phyloP scores from a whole-genome alignment of 2,797 vertebrate species.

The Sebastes glaucus region DNA sequence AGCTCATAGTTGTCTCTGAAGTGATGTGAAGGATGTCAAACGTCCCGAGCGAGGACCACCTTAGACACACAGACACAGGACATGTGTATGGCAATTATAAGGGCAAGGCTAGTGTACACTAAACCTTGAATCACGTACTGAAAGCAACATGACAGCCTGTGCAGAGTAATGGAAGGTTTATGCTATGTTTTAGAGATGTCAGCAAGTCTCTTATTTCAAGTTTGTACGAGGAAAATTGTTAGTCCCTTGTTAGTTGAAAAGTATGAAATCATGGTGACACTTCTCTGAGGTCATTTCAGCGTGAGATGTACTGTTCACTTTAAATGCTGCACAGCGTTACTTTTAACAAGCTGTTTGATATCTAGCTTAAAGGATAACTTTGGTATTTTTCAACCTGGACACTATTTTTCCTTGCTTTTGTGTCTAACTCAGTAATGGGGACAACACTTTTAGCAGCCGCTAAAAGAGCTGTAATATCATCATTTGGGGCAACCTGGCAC shows the following conservation, averaged over 20 bases:
- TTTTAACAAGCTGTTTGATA: not conserved
- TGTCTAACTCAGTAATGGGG: too few species aligned
- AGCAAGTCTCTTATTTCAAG: constrained; percentile 1
- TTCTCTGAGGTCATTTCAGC: not conserved
- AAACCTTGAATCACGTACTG: not conserved
- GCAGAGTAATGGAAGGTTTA: not conserved
- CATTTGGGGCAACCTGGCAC: too few species aligned
- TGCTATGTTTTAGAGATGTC: not conserved
- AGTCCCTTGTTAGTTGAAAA: not conserved
- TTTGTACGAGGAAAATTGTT: not conserved
- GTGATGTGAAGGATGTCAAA: not conserved
- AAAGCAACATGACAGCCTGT: not conserved
- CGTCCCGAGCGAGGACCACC: not conserved
- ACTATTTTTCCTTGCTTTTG: too few species aligned
- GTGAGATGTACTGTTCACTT: too few species aligned
- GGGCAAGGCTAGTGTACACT: not conserved
- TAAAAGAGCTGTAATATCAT: too few species aligned
- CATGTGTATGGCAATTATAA: not conserved
- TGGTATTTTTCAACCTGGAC: too few species aligned
- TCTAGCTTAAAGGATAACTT: too few species aligned
- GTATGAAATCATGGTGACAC: not conserved
- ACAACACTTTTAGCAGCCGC: too few species aligned
- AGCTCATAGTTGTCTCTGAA: not conserved
- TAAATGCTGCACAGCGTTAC: not conserved
- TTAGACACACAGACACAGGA: not conserved